Conservation (phyloP, 2,888 invertebrate species). For the Rhamnusium bicolor region DNA sequence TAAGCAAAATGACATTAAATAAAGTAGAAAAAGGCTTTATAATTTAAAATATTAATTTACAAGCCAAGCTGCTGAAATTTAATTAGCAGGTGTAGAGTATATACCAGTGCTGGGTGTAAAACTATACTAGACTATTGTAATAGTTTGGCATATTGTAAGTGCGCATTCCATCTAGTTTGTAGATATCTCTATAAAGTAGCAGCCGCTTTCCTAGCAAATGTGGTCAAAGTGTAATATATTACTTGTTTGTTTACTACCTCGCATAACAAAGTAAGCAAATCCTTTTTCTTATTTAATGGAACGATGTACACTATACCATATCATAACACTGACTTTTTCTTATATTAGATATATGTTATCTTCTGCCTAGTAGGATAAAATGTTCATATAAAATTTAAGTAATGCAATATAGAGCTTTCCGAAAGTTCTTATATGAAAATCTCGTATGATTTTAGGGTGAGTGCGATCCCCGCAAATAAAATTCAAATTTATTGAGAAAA, state of each 20-base stretch:
- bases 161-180: neutral
- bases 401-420: slow-evolving; percentile 3
- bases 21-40: neutral
- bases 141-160: neutral
- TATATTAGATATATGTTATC: slow-evolving; percentile 5
- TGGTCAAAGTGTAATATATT: slow-evolving; percentile 19
- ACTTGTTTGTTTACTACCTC: neutral
- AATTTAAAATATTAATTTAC: neutral
- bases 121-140: neutral
- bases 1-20: neutral
- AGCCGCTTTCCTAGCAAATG: neutral
- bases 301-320: neutral
- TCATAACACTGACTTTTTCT: neutral
- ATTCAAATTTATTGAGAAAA: no score
- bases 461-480: no score
- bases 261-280: slow-evolving; percentile 18
- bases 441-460: no score
- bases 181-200: neutral
- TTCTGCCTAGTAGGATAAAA: neutral
- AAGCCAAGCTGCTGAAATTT: neutral
- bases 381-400: neutral
- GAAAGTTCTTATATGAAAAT: neutral
- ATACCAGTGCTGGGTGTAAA: neutral
- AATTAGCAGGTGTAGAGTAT: neutral
- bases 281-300: slow-evolving; percentile 11